These are phyloP conservation scores for Drosophila ogumai DNA, from an alignment of 1,140 invertebrate genomes.

Conservation along the genomic window DNA sequence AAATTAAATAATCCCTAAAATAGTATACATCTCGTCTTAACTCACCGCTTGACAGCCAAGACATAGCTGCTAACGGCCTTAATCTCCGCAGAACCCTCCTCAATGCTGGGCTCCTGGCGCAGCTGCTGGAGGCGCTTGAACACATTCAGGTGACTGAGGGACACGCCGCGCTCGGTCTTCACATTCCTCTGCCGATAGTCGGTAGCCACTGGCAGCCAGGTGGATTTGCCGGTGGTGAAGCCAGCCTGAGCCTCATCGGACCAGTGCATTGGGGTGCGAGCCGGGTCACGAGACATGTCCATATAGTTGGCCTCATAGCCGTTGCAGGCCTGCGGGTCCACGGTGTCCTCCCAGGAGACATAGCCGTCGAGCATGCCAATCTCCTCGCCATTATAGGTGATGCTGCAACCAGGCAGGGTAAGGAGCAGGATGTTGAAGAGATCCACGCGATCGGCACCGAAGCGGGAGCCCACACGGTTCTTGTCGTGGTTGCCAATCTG, in stretches of 20 bases:
- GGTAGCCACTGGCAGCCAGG: slow-evolving; percentile 88
- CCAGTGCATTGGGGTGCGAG: slow-evolving; percentile 92
- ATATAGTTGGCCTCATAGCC: slow-evolving; percentile 85
- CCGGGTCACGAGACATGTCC: slow-evolving; percentile 88
- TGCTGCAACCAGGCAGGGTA: slow-evolving; percentile 90
- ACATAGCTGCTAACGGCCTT: slow-evolving; percentile 72
- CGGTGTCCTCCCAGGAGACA: slow-evolving; percentile 85
- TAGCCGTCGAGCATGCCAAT: slow-evolving; percentile 90
- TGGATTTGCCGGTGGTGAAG: slow-evolving; percentile 84
- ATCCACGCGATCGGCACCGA: slow-evolving; percentile 88
- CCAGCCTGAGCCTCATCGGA: slow-evolving; percentile 84
- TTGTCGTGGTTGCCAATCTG: slow-evolving; percentile 90
- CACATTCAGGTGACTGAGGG: slow-evolving; percentile 73
- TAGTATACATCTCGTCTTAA: not conserved
- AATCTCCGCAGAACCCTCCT: slow-evolving; percentile 61
- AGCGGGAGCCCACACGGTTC: slow-evolving; percentile 87
- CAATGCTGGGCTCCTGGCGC: slow-evolving; percentile 69
- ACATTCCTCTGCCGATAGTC: slow-evolving; percentile 87
- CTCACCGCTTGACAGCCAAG: slow-evolving; percentile 77
- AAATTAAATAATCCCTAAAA: too few relatives aligned
- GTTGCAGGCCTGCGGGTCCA: slow-evolving; percentile 87
- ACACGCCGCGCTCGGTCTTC: slow-evolving; percentile 52
- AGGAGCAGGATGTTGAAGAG: slow-evolving; percentile 89
- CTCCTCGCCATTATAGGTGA: slow-evolving; percentile 87
- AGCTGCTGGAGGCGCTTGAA: slow-evolving; percentile 73